Percentiles rank a stretch among this genome's conserved stretches.
Conservation (phyloP, 2,888 invertebrate genomes). For the Zygothrica quintamaculata region DNA sequence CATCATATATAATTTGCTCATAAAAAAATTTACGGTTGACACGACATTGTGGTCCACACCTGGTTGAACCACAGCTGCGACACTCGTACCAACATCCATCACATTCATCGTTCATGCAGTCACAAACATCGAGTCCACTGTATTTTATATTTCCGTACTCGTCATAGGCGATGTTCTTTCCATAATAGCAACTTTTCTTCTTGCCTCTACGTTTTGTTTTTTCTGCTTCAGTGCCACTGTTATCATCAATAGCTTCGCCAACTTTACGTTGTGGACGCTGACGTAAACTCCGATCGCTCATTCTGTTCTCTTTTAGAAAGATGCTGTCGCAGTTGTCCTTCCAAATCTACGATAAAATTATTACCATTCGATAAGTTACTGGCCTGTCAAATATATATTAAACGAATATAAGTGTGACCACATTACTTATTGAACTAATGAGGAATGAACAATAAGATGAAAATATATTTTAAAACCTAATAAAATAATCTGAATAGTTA, state of each 20-base stretch:
- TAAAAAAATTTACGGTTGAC: conserved; percentile 91
- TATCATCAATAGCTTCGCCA: conserved; percentile 38
- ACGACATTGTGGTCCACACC: conserved; percentile 93
- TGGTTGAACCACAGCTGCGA: conserved; percentile 88
- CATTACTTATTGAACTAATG: too few species aligned
- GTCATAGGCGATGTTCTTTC: conserved; percentile 86
- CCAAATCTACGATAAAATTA: neutral
- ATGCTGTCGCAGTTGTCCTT: too few species aligned
- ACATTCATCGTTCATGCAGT: conserved; percentile 91
- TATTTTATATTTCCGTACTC: conserved; percentile 88
- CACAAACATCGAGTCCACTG: conserved; percentile 91
- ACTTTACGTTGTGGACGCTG: conserved; percentile 63
- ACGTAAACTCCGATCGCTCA: conserved; percentile 58
- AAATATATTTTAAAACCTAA: too few species aligned
- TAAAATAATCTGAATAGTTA: too few species aligned
- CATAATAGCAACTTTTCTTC: conserved; percentile 45
- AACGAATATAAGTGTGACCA: too few species aligned
- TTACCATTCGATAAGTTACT: neutral
- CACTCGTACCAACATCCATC: conserved; percentile 94
- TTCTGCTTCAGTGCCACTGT: conserved; percentile 86
- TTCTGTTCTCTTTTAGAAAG: neutral
- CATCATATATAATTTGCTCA: conserved; percentile 91
- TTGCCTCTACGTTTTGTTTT: conserved; percentile 89
- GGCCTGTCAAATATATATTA: too few species aligned
- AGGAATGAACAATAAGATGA: too few species aligned